These are phyloP conservation scores for Rhopalosiphum padi DNA, from an alignment of 1,140 invertebrate genomes.

Conservation along the genomic window DNA sequence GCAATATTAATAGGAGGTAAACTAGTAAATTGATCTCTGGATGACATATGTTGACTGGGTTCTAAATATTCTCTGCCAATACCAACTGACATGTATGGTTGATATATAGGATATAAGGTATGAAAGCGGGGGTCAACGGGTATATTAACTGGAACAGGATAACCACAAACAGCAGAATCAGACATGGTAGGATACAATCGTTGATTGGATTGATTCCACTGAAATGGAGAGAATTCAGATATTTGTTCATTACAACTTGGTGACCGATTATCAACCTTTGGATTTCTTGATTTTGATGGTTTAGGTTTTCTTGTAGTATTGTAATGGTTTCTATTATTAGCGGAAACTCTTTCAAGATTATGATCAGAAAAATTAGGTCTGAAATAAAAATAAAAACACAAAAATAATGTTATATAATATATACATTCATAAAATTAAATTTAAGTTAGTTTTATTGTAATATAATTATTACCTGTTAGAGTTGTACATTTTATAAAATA, in stretches of 20 bases:
- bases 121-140: conserved; percentile 67
- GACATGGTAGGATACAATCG: conserved; percentile 66
- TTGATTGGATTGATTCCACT: conserved; percentile 61
- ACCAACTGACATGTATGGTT: conserved; percentile 57
- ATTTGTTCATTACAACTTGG: conserved; percentile 46
- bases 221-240: conserved; percentile 41
- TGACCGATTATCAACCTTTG: conserved; percentile 24
- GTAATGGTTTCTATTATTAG: conserved; percentile 32
- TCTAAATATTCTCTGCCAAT: conserved; percentile 52
- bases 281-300: background rate
- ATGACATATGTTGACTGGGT: conserved; percentile 12
- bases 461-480: conserved; percentile 24
- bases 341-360: background rate
- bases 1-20: conserved; percentile 59
- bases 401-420: background rate
- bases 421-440: background rate
- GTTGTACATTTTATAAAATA: conserved; percentile 18
- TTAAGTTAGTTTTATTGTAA: background rate
- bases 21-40: conserved; percentile 59
- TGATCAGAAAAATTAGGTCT: conserved; percentile 8
- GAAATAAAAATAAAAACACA: background rate
- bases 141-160: conserved; percentile 64
- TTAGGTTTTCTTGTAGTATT: background rate
- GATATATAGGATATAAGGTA: conserved; percentile 64
- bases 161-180: conserved; percentile 66